phyloP scores from a whole-genome alignment of 2,113 vertebrate genomes.

The Engraulis encrasicolus region DNA sequence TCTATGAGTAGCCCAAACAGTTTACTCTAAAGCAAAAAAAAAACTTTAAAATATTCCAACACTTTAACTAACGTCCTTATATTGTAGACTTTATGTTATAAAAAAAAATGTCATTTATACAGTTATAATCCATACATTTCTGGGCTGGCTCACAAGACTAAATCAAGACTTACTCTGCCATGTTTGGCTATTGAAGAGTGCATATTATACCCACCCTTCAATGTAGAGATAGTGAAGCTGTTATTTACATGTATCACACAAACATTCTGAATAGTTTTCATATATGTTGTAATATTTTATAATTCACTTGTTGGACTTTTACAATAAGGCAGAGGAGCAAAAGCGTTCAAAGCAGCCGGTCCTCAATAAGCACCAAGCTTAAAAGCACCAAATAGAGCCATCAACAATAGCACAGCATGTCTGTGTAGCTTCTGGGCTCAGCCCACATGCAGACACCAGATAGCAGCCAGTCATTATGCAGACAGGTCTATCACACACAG shows the following conservation, averaged over 20 bases:
- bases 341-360: not conserved
- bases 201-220: not conserved
- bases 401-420: not conserved
- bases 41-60: no score
- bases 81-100: not conserved
- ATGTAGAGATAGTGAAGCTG: not conserved
- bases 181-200: no score
- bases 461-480: not conserved
- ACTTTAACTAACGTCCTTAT: not conserved
- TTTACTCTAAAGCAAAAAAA: not conserved
- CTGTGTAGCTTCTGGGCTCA: not conserved
- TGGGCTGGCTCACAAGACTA: no score
- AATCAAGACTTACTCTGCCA: no score
- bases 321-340: not conserved
- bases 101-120: not conserved
- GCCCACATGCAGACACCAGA: not conserved
- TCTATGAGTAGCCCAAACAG: not conserved
- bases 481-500: not conserved
- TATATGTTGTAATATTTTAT: not conserved
- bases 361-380: not conserved
- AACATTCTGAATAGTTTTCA: no score
- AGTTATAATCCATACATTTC: no score
- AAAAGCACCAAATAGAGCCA: not conserved
- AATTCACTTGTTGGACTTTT: not conserved
- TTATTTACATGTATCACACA: not conserved